Evolutionary conservation across 2,888 invertebrate species (phyloP), one percentile per base, ranked within the genome.

Genomic region (Papilio elwesi): DNA sequence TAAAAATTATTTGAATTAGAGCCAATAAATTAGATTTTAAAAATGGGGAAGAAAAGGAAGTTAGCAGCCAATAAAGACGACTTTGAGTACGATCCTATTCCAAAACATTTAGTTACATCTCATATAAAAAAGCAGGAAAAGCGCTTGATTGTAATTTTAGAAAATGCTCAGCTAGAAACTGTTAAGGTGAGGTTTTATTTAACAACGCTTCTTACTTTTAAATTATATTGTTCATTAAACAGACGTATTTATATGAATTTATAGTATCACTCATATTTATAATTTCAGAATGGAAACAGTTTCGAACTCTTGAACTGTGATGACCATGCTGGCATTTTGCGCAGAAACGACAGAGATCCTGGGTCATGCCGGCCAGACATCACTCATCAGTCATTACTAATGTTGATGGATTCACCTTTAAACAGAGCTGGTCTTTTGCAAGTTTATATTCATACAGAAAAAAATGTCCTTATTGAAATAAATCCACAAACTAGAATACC

Each of bases 401-500:
- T 99, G 99, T 94, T 99, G 65, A 96, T 99, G 94, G 99, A 99
- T 87, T 99, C 99, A 75, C 99, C 99, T 0, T 91, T 99, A 57
- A 99, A 99, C 88, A 95, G 99, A 81, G 98, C 99, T 62, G 99
- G 98, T 0, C 93, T 98, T 16, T 92, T 99, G n/a, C 99, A 99
- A 95, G 98, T 99, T 3, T 98, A 98, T 83, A 95, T 98, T 71
- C 97, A 97, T 82, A 98, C 98, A 7, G 97, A 96, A 82, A 97
- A 97, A 83, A 98, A 98, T 94, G 97, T 98, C 53, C 94, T 99
- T 0, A 98, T 99, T 81, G 98, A 98, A 96, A 96, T 99, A 48
- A 98, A 98, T 89, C 99, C 99, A 53, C 99, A 99, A 89, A 99
- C 99, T 0, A 95, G 99, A 83, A 98, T 99, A 90, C 99, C 99